These are phyloP conservation scores for Mesoligia furuncula DNA, from an alignment of 2,888 invertebrate genomes.

Conservation along the genomic window DNA sequence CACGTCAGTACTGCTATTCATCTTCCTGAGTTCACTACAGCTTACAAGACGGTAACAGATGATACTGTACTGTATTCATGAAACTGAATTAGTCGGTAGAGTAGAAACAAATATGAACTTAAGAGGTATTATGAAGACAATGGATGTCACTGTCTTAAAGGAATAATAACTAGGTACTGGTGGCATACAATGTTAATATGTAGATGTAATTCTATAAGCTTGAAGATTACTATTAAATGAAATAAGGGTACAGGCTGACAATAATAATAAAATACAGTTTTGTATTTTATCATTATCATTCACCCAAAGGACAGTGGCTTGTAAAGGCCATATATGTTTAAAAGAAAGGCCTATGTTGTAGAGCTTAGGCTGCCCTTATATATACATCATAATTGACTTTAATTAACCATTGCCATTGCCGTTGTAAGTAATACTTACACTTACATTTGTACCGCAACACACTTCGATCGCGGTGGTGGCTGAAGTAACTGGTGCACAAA, in stretches of 20 bases:
- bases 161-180: not conserved
- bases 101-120: not conserved
- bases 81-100: conserved; percentile 12
- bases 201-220: not conserved
- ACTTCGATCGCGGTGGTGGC: too few relatives aligned
- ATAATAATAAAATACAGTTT: not conserved
- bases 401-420: not conserved
- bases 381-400: not conserved
- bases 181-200: not conserved
- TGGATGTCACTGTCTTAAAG: not conserved
- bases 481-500: too few relatives aligned
- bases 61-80: conserved; percentile 8
- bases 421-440: too few relatives aligned
- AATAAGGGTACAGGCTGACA: not conserved
- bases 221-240: not conserved
- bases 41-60: conserved; percentile 33
- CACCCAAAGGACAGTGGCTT: not conserved
- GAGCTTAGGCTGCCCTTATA: not conserved
- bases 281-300: not conserved
- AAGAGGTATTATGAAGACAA: not conserved
- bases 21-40: conserved; percentile 41
- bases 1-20: conserved; percentile 28
- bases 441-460: too few relatives aligned
- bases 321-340: not conserved
- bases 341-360: not conserved